phyloP scores from a whole-genome alignment of 2,113 vertebrate genomes.

The Pao palembangensis region DNA sequence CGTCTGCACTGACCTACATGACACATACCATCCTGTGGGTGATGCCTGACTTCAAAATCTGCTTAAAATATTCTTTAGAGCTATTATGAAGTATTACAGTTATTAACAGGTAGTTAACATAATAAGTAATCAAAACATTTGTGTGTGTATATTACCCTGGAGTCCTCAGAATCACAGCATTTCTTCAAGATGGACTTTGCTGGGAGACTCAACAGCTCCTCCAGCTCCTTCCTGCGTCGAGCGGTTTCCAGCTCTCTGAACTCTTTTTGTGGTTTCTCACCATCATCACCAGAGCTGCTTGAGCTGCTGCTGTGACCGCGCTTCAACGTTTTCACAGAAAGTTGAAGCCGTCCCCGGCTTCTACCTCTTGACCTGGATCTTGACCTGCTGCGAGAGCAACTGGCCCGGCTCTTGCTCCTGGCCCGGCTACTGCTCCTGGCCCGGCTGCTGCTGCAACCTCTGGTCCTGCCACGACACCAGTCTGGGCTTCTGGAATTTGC shows the following conservation, averaged over 20 bases:
- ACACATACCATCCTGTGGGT: too few species aligned
- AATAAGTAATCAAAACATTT: neutral
- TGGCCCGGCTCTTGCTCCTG: slow-evolving; percentile 39
- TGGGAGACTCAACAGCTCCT: slow-evolving; percentile 80
- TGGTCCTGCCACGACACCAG: slow-evolving; percentile 50
- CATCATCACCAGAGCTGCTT: neutral
- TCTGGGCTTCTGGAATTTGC: slow-evolving; percentile 59
- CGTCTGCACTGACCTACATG: slow-evolving; percentile 12
- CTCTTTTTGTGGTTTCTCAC: slow-evolving; percentile 24
- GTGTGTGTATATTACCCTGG: slow-evolving; percentile 34
- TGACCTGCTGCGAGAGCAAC: slow-evolving; percentile 26
- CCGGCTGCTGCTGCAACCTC: slow-evolving; percentile 19
- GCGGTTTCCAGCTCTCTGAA: slow-evolving; percentile 84
- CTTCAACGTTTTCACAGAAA: slow-evolving; percentile 40
- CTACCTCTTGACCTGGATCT: slow-evolving; percentile 13
- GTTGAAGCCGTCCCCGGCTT: slow-evolving; percentile 10
- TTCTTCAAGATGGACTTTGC: slow-evolving; percentile 95
- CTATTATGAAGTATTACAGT: too few species aligned
- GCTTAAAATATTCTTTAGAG: neutral
- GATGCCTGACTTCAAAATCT: neutral
- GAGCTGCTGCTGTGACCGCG: slow-evolving; percentile 32
- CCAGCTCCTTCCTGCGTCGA: slow-evolving; percentile 79
- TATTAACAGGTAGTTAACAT: neutral
- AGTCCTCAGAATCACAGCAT: slow-evolving; percentile 77
- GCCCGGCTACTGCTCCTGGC: slow-evolving; percentile 69